Conservation (phyloP, 23 tunicate species). For the Clavelina lepadiformis region DNA sequence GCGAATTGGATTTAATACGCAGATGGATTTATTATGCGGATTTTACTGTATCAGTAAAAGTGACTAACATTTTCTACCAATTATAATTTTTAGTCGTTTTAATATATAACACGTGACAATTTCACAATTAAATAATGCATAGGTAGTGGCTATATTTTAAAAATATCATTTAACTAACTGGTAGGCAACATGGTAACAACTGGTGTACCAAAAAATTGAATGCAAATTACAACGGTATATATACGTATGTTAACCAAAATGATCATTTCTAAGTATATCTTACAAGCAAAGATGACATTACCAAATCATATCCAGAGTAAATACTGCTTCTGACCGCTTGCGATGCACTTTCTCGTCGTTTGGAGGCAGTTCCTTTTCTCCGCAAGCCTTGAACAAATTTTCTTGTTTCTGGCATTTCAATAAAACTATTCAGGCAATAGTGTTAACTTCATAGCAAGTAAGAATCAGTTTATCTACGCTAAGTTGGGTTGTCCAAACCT, state of each 20-base stretch:
- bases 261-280: background rate
- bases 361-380: constrained; percentile 67
- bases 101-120: too few species aligned
- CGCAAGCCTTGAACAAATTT: constrained; percentile 75
- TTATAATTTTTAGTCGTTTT: too few species aligned
- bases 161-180: background rate
- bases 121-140: background rate
- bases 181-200: background rate
- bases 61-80: too few species aligned
- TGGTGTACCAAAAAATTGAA: background rate
- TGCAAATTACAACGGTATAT: too few species aligned
- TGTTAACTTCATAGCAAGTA: too few species aligned
- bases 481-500: too few species aligned
- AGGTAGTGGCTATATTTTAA: background rate
- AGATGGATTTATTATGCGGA: too few species aligned
- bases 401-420: constrained; percentile 76
- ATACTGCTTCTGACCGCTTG: constrained; percentile 58
- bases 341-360: constrained; percentile 71
- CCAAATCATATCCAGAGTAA: constrained; percentile 64
- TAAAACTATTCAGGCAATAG: too few species aligned
- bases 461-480: too few species aligned
- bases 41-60: too few species aligned
- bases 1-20: too few species aligned
- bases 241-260: background rate
- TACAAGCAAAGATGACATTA: constrained; percentile 6